These are phyloP conservation scores for Rhagonycha lutea DNA, from an alignment of 2,888 invertebrate species.

Conservation along the genomic window DNA sequence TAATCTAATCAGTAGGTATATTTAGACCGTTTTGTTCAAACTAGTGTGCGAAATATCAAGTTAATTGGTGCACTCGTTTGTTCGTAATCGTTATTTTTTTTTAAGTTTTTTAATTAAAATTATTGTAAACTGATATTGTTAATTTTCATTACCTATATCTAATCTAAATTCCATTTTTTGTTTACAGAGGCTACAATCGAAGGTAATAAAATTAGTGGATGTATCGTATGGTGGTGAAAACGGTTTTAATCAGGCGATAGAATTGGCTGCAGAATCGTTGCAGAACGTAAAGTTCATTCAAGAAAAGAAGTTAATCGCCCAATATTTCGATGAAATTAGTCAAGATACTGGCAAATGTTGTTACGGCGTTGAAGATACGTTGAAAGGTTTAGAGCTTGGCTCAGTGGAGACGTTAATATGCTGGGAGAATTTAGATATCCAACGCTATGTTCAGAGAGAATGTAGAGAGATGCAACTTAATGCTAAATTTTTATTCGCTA, in stretches of 20 bases:
- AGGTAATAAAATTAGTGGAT: conserved; percentile 98
- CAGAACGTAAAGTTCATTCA: conserved; percentile 99
- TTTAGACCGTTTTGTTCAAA: too few species aligned
- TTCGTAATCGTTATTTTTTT: too few species aligned
- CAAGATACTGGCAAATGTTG: conserved; percentile 99
- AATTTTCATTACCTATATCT: not conserved
- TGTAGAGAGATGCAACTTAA: too few species aligned
- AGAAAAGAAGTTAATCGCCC: conserved; percentile 98
- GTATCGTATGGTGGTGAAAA: conserved; percentile 99
- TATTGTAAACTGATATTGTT: too few species aligned
- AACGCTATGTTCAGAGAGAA: conserved; percentile 95
- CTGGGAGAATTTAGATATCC: conserved; percentile 99
- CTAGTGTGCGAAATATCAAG: too few species aligned
- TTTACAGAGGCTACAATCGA: conserved; percentile 90
- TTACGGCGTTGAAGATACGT: conserved; percentile 97
- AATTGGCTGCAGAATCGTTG: conserved; percentile 96
- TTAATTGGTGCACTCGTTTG: too few species aligned
- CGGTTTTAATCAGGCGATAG: conserved; percentile 99
- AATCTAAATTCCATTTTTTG: conserved; percentile 25
- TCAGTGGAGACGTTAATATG: conserved; percentile 98
- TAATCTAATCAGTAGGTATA: too few species aligned
- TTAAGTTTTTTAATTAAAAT: too few species aligned
- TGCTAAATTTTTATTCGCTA: too few species aligned
- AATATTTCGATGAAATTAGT: conserved; percentile 76
- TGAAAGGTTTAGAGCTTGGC: conserved; percentile 95